phyloP scores from a whole-genome alignment of 1,140 invertebrate genomes.

The Bombus confusus region DNA sequence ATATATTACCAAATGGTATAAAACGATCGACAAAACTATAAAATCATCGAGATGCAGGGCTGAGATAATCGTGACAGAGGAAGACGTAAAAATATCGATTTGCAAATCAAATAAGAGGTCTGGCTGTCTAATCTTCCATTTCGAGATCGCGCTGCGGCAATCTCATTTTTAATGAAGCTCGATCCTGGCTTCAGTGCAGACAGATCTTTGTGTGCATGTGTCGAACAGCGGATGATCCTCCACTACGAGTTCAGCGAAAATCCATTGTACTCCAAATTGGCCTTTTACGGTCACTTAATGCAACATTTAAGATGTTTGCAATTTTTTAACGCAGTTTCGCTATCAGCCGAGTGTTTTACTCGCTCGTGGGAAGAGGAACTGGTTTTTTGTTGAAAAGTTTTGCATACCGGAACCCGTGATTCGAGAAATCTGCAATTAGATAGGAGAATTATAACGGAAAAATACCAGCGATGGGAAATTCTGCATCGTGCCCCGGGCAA shows the following conservation, averaged over 20 bases:
- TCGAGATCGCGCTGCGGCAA: conserved; percentile 72
- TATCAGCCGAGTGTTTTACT: conserved; percentile 15
- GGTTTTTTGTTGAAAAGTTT: conserved; percentile 40
- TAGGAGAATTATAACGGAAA: neutral
- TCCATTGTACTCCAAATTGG: conserved; percentile 74
- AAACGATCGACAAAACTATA: neutral
- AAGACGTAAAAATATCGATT: conserved; percentile 65
- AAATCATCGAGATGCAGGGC: neutral
- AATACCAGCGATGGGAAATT: neutral
- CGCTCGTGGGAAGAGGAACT: conserved; percentile 54
- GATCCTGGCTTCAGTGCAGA: conserved; percentile 50
- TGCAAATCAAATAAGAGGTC: conserved; percentile 75
- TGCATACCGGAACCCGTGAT: neutral
- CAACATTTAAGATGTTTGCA: conserved; percentile 70
- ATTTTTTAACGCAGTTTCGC: conserved; percentile 57
- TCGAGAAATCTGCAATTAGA: conserved; percentile 8
- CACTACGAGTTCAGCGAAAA: conserved; percentile 31
- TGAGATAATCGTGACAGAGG: conserved; percentile 17
- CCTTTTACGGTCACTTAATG: conserved; percentile 75
- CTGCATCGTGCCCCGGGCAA: too few species aligned
- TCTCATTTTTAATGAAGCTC: conserved; percentile 76
- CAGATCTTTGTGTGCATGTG: conserved; percentile 48
- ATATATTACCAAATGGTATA: neutral
- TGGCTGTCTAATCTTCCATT: conserved; percentile 70
- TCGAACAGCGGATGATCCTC: conserved; percentile 64